Base-by-base conservation (phyloP, 2,797 vertebrate species). In the Argentina silus region DNA sequence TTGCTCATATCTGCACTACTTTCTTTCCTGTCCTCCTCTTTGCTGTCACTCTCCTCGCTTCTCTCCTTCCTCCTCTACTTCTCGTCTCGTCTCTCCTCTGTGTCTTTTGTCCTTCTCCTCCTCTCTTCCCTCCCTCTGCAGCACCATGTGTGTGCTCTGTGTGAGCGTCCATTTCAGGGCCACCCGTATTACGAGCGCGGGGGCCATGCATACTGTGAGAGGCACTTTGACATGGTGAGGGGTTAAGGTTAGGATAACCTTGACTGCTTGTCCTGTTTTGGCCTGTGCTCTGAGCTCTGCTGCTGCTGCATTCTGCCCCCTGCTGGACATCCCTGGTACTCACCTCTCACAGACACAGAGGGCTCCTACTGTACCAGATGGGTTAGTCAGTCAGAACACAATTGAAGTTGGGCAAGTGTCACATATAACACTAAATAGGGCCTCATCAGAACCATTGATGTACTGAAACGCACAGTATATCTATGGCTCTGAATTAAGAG, bases 221-320 rank as follows among this genome's bases (percentile, higher is more conserved):
- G 82, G 80, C 93, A 93, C 85, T 93, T 93, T 87, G 90, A 93
- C 78, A 93, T 93, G 92, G 89, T 93, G 89, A 92, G 92, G 81
- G 69, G 67, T 53, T 19, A 73, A 4, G 27, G 67, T 66, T 53
- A 14, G 63, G 62, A 53, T 4, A 69, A 50, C 72, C 44, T 47
- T 36, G 27, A 36, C 27, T 36, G 27, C 27, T 36, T 36, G 27
- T 36, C 27, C 27, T 36, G 27, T 36, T 36, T 36, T 36, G 27
- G 27, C 27, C 27, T 36, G 27, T 36, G 27, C 27, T 36, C 27
- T 36, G 27, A 36, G 45, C 19, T n/a, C 44, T 70, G 9, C 5
- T n/a, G 77, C 70, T 56, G 70, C 19, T 66, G n/a, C 12, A 11
- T 44, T 64, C 66, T 47, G 59, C 36, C 69, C 55, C 67, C 36